A percentile compares a stretch with the other conserved stretches of the same genome.
Evolutionary conservation across 2,113 vertebrate species (phyloP).

Genomic region (Psilopogon haemacephalus): DNA sequence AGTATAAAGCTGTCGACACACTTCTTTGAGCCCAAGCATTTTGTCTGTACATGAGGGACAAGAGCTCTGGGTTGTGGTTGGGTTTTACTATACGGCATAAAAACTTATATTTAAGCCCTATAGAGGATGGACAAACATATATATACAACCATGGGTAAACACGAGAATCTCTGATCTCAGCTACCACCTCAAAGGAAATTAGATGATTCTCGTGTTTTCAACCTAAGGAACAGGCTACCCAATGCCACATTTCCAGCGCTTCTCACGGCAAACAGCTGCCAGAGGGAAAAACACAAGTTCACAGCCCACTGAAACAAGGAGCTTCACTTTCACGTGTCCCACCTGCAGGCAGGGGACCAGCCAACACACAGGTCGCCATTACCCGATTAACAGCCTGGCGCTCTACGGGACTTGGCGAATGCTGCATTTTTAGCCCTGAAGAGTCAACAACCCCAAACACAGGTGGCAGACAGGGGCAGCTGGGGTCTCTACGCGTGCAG

Average conservation of each 20-base stretch:
- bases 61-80: background rate
- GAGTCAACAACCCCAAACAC: background rate
- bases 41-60: background rate
- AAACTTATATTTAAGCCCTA: background rate
- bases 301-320: rapidly evolving
- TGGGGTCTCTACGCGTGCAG: rapidly evolving
- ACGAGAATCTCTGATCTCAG: background rate
- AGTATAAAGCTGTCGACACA: background rate
- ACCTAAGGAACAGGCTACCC: background rate
- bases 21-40: background rate
- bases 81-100: background rate
- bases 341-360: background rate
- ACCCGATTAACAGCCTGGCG: rapidly evolving
- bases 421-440: background rate
- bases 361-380: background rate
- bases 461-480: background rate
- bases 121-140: background rate
- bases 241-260: background rate
- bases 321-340: background rate
- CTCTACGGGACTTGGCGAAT: rapidly evolving
- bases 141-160: background rate
- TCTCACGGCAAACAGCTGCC: background rate
- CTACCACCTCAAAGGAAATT: background rate
- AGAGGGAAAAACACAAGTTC: background rate
- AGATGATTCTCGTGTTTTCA: rapidly evolving